Evolutionary conservation across 2,888 invertebrate species (phyloP).

Genomic region (Nemapogon koenigi): DNA sequence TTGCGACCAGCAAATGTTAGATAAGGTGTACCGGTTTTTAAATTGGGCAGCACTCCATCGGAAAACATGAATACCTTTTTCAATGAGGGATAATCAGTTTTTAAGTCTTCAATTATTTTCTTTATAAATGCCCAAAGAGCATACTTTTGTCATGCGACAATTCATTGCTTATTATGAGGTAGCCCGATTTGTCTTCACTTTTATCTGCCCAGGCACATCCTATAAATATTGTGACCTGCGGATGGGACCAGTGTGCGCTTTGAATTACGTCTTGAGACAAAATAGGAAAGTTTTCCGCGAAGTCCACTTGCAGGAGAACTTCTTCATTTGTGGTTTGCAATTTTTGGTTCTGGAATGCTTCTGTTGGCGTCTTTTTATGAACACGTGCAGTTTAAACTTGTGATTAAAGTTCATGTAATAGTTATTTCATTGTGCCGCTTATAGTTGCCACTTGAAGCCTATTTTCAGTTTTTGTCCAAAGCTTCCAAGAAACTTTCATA

Average conservation of each 20-base stretch:
- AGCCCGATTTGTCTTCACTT: not conserved
- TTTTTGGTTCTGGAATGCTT: slow-evolving; percentile 3
- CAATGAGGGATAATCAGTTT: slow-evolving; percentile 5
- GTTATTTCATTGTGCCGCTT: slow-evolving; percentile 4
- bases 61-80: slow-evolving; percentile 10
- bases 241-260: slow-evolving; percentile 12
- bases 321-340: slow-evolving; percentile 1
- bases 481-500: slow-evolving; percentile 3
- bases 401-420: slow-evolving; percentile 5
- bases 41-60: slow-evolving; percentile 14
- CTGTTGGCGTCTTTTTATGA: slow-evolving; percentile 6
- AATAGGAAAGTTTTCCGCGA: slow-evolving; percentile 9
- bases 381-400: slow-evolving; percentile 8
- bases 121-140: slow-evolving; percentile 10
- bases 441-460: not conserved
- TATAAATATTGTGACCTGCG: slow-evolving; percentile 11
- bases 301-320: slow-evolving; percentile 9
- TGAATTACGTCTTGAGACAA: slow-evolving; percentile 13
- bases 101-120: slow-evolving; percentile 11
- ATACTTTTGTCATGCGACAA: slow-evolving; percentile 9
- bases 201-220: slow-evolving; percentile 10
- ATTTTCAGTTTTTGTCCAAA: slow-evolving; percentile 6
- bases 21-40: slow-evolving; percentile 12
- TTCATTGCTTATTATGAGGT: slow-evolving; percentile 11
- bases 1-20: slow-evolving; percentile 8